phyloP scores from a whole-genome alignment of 1,140 invertebrate genomes.

The Drosophila repletoides region DNA sequence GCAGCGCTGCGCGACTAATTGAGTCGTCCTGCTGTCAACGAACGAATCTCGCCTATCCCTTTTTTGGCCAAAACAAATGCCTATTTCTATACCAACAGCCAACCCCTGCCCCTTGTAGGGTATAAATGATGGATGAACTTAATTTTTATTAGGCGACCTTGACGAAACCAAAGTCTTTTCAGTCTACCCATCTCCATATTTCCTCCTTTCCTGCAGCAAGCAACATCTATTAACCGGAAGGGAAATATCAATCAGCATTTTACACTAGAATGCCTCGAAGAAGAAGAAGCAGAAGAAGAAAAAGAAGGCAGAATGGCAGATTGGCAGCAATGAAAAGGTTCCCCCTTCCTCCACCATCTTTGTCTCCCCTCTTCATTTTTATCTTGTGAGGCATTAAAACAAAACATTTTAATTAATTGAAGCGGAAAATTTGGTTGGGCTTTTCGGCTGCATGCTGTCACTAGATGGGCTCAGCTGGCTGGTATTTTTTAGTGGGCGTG shows the following conservation, averaged over 20 bases:
- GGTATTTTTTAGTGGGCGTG: neutral
- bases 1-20: conserved; percentile 59
- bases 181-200: conserved; percentile 2
- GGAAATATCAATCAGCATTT: conserved; percentile 78
- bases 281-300: neutral
- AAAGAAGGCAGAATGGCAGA: conserved; percentile 1
- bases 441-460: conserved; percentile 41
- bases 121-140: conserved; percentile 74
- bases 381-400: conserved; percentile 51
- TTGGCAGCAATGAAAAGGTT: neutral
- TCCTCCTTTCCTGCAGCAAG: too few relatives aligned
- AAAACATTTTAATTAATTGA: conserved; percentile 78
- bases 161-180: conserved; percentile 29
- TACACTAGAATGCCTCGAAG: conserved; percentile 54
- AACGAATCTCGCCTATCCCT: neutral
- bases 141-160: conserved; percentile 74
- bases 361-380: neutral
- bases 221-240: conserved; percentile 63
- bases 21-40: conserved; percentile 51
- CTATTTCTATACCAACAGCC: neutral
- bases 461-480: conserved; percentile 26
- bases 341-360: neutral
- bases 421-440: conserved; percentile 54
- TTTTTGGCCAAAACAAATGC: neutral
- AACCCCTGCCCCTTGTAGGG: neutral